These are phyloP conservation scores for Acrocyrtus sp. DNA, from an alignment of 2,888 invertebrate genomes.

Conservation along the genomic window DNA sequence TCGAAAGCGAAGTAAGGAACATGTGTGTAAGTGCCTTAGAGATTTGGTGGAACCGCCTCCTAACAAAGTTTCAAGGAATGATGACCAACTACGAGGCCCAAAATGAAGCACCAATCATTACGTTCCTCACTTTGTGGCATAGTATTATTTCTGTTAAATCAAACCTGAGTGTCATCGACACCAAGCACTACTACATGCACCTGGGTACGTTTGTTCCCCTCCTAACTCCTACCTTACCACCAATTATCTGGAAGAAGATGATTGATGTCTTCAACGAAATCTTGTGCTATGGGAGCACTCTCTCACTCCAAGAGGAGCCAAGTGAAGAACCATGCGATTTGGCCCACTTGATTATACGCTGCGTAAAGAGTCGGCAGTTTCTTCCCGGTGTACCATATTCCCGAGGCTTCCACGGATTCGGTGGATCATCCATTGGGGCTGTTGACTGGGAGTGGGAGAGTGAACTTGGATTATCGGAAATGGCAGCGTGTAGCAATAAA, in stretches of 20 bases:
- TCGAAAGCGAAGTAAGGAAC: constrained; percentile 78
- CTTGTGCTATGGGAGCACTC: constrained; percentile 88
- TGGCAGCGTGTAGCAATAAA: constrained; percentile 17
- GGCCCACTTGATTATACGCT: constrained; percentile 86
- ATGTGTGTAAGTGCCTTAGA: constrained; percentile 86
- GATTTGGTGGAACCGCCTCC: constrained; percentile 84
- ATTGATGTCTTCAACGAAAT: constrained; percentile 89
- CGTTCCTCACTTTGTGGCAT: constrained; percentile 88
- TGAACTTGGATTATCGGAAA: constrained; percentile 42
- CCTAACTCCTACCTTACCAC: constrained; percentile 75
- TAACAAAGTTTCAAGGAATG: constrained; percentile 71
- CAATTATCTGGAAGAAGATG: constrained; percentile 85
- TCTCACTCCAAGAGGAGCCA: constrained; percentile 82
- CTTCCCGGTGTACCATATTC: constrained; percentile 70
- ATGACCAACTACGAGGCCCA: constrained; percentile 68
- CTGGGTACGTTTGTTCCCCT: constrained; percentile 82
- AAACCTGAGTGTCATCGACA: constrained; percentile 88
- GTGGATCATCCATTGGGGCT: constrained; percentile 66
- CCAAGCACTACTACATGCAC: constrained; percentile 87
- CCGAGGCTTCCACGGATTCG: constrained; percentile 69
- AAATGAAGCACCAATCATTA: constrained; percentile 72
- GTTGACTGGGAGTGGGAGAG: constrained; percentile 63
- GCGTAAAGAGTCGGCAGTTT: constrained; percentile 85
- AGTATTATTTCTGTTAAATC: constrained; percentile 91
- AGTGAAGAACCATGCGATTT: constrained; percentile 85